Conservation (phyloP, 2,888 invertebrate species). For the Chymomyza procnemis region DNA sequence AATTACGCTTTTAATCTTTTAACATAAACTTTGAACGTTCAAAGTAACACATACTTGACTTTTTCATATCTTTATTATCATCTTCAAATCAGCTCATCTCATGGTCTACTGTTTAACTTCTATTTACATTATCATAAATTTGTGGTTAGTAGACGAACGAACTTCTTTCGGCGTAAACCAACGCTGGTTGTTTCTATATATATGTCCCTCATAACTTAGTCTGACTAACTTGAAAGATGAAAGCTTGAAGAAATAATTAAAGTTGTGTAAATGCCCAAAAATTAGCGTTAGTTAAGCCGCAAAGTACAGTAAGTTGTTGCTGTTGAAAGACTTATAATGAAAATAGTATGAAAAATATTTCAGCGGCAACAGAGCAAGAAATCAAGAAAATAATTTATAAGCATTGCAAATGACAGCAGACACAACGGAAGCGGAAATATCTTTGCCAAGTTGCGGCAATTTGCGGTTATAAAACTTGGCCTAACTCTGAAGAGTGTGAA, state of each 20-base stretch:
- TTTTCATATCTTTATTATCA: not conserved
- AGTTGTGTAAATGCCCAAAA: constrained; percentile 6
- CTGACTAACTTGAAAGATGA: not conserved
- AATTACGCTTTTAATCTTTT: not conserved
- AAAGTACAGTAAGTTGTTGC: constrained; percentile 27
- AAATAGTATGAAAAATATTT: not conserved
- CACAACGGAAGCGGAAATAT: constrained; percentile 65
- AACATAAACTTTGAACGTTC: not conserved
- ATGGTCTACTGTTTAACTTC: not conserved
- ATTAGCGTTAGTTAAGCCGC: constrained; percentile 47
- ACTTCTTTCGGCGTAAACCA: too few species aligned
- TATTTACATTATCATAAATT: constrained; percentile 19
- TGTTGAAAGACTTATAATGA: constrained; percentile 2
- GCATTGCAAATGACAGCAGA: constrained; percentile 32
- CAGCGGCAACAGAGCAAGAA: constrained; percentile 3
- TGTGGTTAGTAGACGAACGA: constrained; percentile 37
- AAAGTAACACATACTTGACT: not conserved
- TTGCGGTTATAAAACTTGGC: constrained; percentile 58
- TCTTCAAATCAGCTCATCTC: not conserved
- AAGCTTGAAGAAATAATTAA: not conserved
- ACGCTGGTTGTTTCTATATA: constrained; percentile 38
- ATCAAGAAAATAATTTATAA: constrained; percentile 43
- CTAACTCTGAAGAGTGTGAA: constrained; percentile 10
- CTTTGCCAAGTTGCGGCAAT: constrained; percentile 59
- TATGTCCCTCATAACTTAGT: not conserved